Percentiles rank a stretch among this genome's conserved stretches.
phyloP scores from a whole-genome alignment of 1,140 invertebrate species.

The Drosophila ogumai region DNA sequence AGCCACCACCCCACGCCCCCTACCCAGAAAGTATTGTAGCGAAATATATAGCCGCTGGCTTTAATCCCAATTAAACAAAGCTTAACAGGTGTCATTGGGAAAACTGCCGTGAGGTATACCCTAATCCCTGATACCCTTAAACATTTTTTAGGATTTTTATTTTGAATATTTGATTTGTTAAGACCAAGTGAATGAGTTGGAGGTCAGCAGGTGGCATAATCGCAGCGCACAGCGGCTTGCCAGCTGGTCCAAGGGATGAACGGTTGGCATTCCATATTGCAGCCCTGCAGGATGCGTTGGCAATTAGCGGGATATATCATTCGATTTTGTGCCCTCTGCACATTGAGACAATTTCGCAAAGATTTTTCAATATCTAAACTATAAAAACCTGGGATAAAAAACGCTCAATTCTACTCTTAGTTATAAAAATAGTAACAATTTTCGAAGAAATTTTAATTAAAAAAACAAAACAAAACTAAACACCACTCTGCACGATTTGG shows the following conservation, averaged over 20 bases:
- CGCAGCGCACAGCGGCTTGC: slow-evolving; percentile 12
- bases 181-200: slow-evolving; percentile 17
- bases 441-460: too few relatives aligned
- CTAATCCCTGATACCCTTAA: not conserved
- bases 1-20: not conserved
- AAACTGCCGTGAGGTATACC: not conserved
- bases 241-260: slow-evolving; percentile 6
- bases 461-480: too few relatives aligned
- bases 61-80: slow-evolving; percentile 22
- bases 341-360: not conserved
- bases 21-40: slow-evolving; percentile 1
- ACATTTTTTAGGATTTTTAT: not conserved
- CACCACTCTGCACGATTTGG: not conserved
- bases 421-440: too few relatives aligned
- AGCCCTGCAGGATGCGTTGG: slow-evolving; percentile 2
- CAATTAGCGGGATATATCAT: slow-evolving; percentile 44
- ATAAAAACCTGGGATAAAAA: not conserved
- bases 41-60: slow-evolving; percentile 24
- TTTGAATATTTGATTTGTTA: not conserved
- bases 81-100: slow-evolving; percentile 3
- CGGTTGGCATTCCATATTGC: slow-evolving; percentile 20
- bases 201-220: slow-evolving; percentile 29
- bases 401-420: not conserved
- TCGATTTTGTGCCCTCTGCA: not conserved
- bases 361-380: not conserved